A percentile compares a stretch with the other conserved stretches of the same genome.
These are phyloP conservation scores for Habroteleia sp. DNA, from an alignment of 2,888 invertebrate species.

Conservation along the genomic window DNA sequence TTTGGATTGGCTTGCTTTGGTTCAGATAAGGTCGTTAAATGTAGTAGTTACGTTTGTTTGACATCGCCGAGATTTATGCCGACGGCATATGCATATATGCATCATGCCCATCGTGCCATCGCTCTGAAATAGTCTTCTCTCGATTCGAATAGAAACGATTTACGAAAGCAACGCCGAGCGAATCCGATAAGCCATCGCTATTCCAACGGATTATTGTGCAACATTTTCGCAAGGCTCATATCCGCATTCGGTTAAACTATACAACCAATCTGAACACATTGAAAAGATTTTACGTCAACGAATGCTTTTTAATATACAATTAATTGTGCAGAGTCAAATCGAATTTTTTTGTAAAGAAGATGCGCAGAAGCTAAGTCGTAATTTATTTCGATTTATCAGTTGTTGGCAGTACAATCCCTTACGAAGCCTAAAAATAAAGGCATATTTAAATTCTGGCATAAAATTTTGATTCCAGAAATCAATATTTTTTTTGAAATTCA, in stretches of 20 bases:
- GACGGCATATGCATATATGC: slow-evolving; percentile 55
- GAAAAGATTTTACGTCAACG: slow-evolving; percentile 16
- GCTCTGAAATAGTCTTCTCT: slow-evolving; percentile 60
- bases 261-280: slow-evolving; percentile 36
- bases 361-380: no score
- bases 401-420: no score
- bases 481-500: no score
- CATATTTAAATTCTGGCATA: no score
- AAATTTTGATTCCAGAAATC: no score
- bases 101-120: slow-evolving; percentile 62
- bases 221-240: slow-evolving; percentile 62
- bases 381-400: no score
- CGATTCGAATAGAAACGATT: slow-evolving; percentile 60
- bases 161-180: slow-evolving; percentile 61
- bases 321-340: slow-evolving; percentile 3
- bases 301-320: slow-evolving; percentile 1
- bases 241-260: slow-evolving; percentile 58
- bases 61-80: slow-evolving; percentile 58
- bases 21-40: slow-evolving; percentile 57
- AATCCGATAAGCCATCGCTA: slow-evolving; percentile 63
- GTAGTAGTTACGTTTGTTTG: slow-evolving; percentile 60
- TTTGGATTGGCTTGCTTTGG: slow-evolving; percentile 47
- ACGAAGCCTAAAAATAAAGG: no score
- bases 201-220: slow-evolving; percentile 60
- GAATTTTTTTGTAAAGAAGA: neutral